Evolutionary conservation across 2,888 invertebrate genomes (phyloP), one percentile per base, ranked within the genome.

Genomic region (Cosmorhoe ocellata): DNA sequence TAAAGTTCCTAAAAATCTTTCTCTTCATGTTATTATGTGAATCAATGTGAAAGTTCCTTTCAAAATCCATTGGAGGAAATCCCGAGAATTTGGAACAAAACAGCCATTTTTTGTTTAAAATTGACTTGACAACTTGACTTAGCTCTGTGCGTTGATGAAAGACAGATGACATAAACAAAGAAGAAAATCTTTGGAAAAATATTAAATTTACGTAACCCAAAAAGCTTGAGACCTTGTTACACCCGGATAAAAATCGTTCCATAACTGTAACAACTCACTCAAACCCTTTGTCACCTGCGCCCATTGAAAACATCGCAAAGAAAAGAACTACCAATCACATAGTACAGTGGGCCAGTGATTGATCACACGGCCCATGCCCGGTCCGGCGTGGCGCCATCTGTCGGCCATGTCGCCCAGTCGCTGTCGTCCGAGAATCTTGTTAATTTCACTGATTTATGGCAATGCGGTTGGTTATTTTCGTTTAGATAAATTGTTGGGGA

Each of bases 371-470:
- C 6, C 14, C 41, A 13, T 22, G 24, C 31, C 43, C 12, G 37
- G 9, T 44, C 45, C 13, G 53, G 24, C 53, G 51, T 36, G 47
- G 27, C 48, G 38, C 53, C 53, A 57, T 54, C 57, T 42, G 51
- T 57, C 47, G 40, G 49, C 18, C 14, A 3, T 33, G 33, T 33
- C 24, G 33, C 51, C 32, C 31, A 14, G 33, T n/a, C 34, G 6
- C 4, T 14, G 41, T 38, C 46, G 41, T 47, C 42, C 41, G 38
- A 39, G 51, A 48, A 40, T 48, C 57, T 53, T 58, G 58, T 60
- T 60, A 58, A 58, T 60, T 60, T 56, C 38, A 28, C 55, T 60
- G 59, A 60, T 60, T 60, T 58, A 60, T 58, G 27, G 55, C 34
- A 40, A 22, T 53, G 46, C 14, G 48, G 48, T 48, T 28, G 14